Percentiles rank a stretch among this genome's conserved stretches.
These are phyloP conservation scores for Tipula confusa DNA, from an alignment of 2,888 invertebrate species.

Conservation along the genomic window DNA sequence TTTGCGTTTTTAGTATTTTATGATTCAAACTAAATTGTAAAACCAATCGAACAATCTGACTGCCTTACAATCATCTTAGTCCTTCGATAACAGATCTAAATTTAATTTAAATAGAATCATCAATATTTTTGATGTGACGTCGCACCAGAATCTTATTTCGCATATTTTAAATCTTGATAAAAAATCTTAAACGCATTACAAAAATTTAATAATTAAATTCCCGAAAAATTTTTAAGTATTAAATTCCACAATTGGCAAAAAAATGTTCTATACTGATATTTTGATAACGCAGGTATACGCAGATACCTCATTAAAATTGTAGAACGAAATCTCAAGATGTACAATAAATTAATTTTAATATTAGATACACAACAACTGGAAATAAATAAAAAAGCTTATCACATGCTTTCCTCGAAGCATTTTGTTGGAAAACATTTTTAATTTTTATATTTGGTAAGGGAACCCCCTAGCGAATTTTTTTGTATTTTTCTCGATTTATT, in stretches of 20 bases:
- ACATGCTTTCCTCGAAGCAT: neutral
- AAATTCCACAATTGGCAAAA: neutral
- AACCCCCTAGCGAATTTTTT: neutral
- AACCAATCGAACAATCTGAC: too few relatives aligned
- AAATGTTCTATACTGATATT: too few relatives aligned
- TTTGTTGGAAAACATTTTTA: neutral
- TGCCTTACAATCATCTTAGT: too few relatives aligned
- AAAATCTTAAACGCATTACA: neutral
- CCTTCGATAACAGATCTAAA: too few relatives aligned
- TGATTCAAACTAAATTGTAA: too few relatives aligned
- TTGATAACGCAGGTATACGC: neutral
- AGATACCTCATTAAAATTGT: neutral
- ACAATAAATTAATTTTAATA: neutral
- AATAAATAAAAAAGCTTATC: neutral
- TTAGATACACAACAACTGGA: neutral
- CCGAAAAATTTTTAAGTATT: neutral
- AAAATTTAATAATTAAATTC: neutral
- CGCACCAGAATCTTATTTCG: too few relatives aligned
- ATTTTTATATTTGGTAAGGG: too few relatives aligned
- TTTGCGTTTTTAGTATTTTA: too few relatives aligned
- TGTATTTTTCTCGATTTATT: neutral
- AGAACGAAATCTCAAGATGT: neutral
- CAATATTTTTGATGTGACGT: too few relatives aligned
- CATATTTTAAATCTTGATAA: too few relatives aligned
- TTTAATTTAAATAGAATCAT: too few relatives aligned